A percentile compares a stretch with the other conserved stretches of the same genome.
Evolutionary conservation across 2,888 invertebrate genomes (phyloP).

Genomic region (Eupithecia pulchellata): DNA sequence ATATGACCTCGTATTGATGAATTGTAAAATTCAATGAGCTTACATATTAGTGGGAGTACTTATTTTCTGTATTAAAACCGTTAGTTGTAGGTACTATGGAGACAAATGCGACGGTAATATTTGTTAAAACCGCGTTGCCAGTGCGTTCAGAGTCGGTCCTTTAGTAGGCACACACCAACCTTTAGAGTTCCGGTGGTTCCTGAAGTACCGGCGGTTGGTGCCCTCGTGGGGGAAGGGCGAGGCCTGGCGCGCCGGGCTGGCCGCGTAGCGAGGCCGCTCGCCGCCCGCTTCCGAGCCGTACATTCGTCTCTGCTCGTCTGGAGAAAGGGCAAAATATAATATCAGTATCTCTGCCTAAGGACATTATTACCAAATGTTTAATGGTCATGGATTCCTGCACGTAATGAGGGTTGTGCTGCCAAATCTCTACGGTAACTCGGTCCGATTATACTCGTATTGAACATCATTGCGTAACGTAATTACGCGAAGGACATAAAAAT

Average conservation of each 20-base stretch:
- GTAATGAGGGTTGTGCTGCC: background rate
- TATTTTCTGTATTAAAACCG: background rate
- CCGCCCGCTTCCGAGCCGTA: constrained; percentile 91
- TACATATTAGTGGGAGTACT: background rate
- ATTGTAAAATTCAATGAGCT: background rate
- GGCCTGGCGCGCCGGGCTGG: constrained; percentile 88
- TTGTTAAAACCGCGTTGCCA: background rate
- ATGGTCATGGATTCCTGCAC: background rate
- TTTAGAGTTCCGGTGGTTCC: constrained; percentile 79
- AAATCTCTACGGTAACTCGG: background rate
- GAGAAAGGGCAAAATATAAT: constrained; percentile 43
- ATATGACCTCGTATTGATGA: no score
- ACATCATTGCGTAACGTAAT: background rate
- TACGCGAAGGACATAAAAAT: background rate
- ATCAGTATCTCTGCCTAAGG: background rate
- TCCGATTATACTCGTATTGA: background rate
- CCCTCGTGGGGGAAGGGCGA: constrained; percentile 90
- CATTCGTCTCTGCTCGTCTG: constrained; percentile 88
- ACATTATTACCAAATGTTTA: background rate
- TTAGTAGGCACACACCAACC: constrained; percentile 52
- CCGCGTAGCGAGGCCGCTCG: constrained; percentile 76
- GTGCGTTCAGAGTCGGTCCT: background rate
- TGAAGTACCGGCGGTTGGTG: constrained; percentile 86
- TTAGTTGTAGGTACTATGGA: background rate
- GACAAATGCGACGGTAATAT: no score